Conservation (phyloP, 2,888 invertebrate species). For the Brachypalpus laphriformis region DNA sequence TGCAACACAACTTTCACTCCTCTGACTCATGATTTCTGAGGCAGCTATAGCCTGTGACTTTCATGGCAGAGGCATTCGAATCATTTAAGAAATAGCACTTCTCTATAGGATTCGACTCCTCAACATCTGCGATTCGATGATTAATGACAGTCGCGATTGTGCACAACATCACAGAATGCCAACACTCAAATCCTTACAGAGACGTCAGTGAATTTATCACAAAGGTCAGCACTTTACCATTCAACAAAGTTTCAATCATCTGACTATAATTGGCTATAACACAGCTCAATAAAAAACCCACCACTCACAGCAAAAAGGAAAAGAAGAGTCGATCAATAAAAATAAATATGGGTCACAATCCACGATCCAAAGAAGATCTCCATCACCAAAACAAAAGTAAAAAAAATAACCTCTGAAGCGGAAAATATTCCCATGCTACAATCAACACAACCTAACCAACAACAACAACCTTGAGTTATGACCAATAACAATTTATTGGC, state of each 20-base stretch:
- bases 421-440: constrained; percentile 48
- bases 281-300: not conserved
- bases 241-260: constrained; percentile 3
- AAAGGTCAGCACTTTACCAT: constrained; percentile 16
- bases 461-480: constrained; percentile 68
- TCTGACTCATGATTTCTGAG: too few relatives aligned
- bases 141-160: not conserved
- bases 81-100: too few relatives aligned
- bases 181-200: not conserved
- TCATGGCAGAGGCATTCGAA: too few relatives aligned
- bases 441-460: not conserved
- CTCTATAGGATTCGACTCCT: not conserved
- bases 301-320: not conserved
- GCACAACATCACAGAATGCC: not conserved
- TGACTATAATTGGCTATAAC: constrained; percentile 34
- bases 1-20: too few relatives aligned
- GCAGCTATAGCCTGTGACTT: too few relatives aligned
- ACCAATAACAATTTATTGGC: constrained; percentile 69
- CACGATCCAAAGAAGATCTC: constrained; percentile 32
- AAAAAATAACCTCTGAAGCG: too few relatives aligned
- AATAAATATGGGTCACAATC: constrained; percentile 55
- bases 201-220: not conserved
- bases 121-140: not conserved
- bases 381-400: constrained; percentile 24
- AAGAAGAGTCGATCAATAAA: not conserved